Evolutionary conservation across 2,113 vertebrate species (phyloP), one percentile per base, ranked within the genome.

Genomic region (Pomatostomus ruficeps): DNA sequence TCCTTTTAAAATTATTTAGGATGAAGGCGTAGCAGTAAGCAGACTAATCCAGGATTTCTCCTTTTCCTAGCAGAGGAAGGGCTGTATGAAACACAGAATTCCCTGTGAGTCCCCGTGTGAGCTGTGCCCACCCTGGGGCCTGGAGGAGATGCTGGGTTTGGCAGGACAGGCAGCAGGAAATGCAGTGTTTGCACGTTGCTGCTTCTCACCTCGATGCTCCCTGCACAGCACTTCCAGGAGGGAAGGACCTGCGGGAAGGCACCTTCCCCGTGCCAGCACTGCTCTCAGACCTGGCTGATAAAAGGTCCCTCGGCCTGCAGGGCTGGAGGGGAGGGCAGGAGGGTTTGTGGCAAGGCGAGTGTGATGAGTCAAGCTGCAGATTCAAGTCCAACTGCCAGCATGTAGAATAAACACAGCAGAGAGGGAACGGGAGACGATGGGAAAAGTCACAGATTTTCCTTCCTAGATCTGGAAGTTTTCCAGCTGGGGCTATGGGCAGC

Each of bases 401-500:
- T 6, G n/a, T 4, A 7, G 61, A 85, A 61, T 38, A 91, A 96
- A 73, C 48, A 77, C 2, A 0, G 33, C 0, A 0, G 67, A 48
- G 77, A 55, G 55, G 75, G 68, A 52, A 75, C 4, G n/a, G 66
- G 40, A 76, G 87, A 35, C 48, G 31, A 8, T 29, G 21, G 36
- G 48, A 36, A n/a, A 45, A 45, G 88, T 65, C 81, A 84, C 78
- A 75, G 42, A 35, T 87, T 88, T 80, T n/a, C 61, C 62, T 89
- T 51, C 35, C 12, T 21, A 33, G 78, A 57, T 78, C 74, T 85
- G 52, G 46, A 43, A 61, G 80, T 75, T 78, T 79, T 79, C 83
- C 62, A 82, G 93, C 89, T 76, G 62, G 68, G 82, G 87, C 85
- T 55, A 80, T 33, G 29, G 95, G 49, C 74, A 61, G 40, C 51